Percentiles rank a stretch among this genome's conserved stretches.
Evolutionary conservation across 2,113 vertebrate genomes (phyloP).

Genomic region (Heptranchias perlo): DNA sequence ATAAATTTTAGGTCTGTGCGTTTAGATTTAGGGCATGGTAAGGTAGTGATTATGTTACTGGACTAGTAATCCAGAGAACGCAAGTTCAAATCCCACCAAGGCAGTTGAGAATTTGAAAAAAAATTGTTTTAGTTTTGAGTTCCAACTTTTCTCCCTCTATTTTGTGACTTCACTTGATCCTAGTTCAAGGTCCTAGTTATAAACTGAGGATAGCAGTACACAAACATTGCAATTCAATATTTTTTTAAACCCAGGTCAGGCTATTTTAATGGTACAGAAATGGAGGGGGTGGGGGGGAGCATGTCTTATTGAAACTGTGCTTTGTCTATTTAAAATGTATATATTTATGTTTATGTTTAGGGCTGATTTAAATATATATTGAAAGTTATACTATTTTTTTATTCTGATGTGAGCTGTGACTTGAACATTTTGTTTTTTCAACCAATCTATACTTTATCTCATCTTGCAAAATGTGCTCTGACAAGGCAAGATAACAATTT

Average conservation of each 20-base stretch:
- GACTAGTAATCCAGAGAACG: not conserved
- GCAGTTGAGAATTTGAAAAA: not conserved
- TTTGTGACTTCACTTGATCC: not conserved
- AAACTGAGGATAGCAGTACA: not conserved
- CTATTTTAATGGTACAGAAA: not conserved
- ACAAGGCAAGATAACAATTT: not conserved
- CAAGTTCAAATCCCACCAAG: not conserved
- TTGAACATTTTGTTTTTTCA: conserved; percentile 6
- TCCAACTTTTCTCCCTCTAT: not conserved
- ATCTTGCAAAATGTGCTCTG: not conserved
- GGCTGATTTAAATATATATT: not conserved
- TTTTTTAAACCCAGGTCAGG: not conserved
- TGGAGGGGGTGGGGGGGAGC: not conserved
- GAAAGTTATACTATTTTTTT: not conserved
- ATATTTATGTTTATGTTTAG: too few species aligned
- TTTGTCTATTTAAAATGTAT: not conserved
- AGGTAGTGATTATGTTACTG: not conserved
- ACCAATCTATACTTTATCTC: not conserved
- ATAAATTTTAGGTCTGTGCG: not conserved
- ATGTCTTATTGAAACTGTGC: not conserved
- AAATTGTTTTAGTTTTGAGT: not conserved
- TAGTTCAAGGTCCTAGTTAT: not conserved
- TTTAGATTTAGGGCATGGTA: not conserved
- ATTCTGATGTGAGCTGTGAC: not conserved
- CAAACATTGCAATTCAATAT: not conserved